Evolutionary conservation across 53 echinoderm and acorn worm species (phyloP), one percentile per base, ranked within the genome.

Genomic region (Luidia sarsii): DNA sequence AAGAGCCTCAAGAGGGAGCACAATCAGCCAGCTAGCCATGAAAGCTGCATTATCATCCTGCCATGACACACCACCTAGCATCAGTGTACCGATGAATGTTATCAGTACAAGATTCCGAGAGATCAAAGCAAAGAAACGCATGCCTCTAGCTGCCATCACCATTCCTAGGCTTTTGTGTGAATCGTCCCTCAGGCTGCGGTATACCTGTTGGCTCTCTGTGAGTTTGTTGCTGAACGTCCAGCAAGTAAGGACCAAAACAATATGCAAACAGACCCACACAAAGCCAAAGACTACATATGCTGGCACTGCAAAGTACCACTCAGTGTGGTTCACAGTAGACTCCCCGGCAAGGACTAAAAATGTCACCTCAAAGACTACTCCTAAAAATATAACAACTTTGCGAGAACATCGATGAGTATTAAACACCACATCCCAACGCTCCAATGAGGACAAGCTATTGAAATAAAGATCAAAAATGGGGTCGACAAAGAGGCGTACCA

Each of bases 261-360:
- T 46, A 57, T 97, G 97, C 35, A 97, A 82, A 57, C 97, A 86
- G 7, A 93, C 75, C 97, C 97, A 97, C 34, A 97, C 45, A 77
- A 97, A 68, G 3, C 97, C 97, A 48, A 91, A 93, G 29, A 97
- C 48, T 49, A 75, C 57, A 55, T 83, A 97, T 1, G 93, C 90
- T 2, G 97, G 97, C 31, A 97, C 89, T 0, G 97, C 93, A 75
- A 93, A 93, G 65, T 97, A 97, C 97, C 97, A 97, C 63, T 97
- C 97, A 33, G 90, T 91, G 54, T 97, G 91, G 62, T 69, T 65
- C 14, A 94, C 68, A 1, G 94, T 88, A 23, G 91, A 91, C 48
- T 88, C 75, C 1, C 94, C 91, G 11, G 97, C 88, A 10, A 89
- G 69, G 38, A 79, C 45, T 4, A 94, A 81, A 68, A 97, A 97